phyloP scores from a whole-genome alignment of 2,888 invertebrate genomes.

The Harmothoe impar region DNA sequence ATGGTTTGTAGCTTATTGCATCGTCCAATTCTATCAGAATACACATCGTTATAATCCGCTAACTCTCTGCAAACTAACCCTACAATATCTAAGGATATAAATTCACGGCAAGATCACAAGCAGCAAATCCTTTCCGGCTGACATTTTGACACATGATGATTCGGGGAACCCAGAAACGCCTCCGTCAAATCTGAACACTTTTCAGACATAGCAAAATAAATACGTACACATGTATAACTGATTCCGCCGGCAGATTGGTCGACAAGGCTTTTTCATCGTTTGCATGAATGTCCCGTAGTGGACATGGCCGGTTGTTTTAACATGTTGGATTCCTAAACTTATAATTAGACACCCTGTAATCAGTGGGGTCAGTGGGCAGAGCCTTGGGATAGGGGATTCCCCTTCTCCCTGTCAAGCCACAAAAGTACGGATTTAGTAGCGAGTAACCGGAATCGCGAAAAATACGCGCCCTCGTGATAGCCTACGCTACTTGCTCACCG shows the following conservation, averaged over 20 bases:
- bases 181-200: constrained; percentile 54
- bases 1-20: no score
- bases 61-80: neutral
- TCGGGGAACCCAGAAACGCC: constrained; percentile 40
- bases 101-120: neutral
- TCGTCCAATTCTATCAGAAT: no score
- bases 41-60: neutral
- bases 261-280: constrained; percentile 51
- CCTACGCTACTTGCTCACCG: no score
- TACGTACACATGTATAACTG: constrained; percentile 61
- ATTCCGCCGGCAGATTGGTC: constrained; percentile 58
- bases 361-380: constrained; percentile 51
- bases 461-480: no score
- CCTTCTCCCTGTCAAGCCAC: constrained; percentile 50
- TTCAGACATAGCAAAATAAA: constrained; percentile 60
- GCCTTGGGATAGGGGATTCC: constrained; percentile 60
- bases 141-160: constrained; percentile 47
- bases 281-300: constrained; percentile 52
- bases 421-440: constrained; percentile 1
- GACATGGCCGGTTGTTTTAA: constrained; percentile 59
- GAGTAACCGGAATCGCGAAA: neutral
- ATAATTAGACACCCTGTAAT: constrained; percentile 61
- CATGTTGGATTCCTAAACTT: constrained; percentile 54
- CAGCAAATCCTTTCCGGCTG: constrained; percentile 19
- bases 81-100: constrained; percentile 2